Base-by-base conservation (phyloP, 2,888 invertebrate genomes). In the Prosopocoilus inquinatus region DNA sequence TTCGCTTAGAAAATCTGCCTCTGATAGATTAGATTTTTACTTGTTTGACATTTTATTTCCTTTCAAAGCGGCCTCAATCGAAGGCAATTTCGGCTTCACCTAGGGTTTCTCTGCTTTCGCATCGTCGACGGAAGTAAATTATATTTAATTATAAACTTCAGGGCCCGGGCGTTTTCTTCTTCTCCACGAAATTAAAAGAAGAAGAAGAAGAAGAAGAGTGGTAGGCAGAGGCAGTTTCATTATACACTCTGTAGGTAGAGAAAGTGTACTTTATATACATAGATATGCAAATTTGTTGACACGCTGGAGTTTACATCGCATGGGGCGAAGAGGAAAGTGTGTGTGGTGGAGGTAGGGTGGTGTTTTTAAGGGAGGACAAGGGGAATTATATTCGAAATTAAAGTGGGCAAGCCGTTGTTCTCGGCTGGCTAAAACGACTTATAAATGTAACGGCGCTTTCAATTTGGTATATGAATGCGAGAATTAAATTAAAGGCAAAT, bases 401-500 rank as follows among this genome's bases (percentile, higher is more conserved):
- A 62, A 64, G 60, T 58, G 60, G 61, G 60, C n/a, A n/a, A n/a
- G n/a, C 63, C 63, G 63, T 64, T 64, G 60, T 57, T 47, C 47
- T 35, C 13, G 5, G 20, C 20, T n/a, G n/a, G 15, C 47, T 13
- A 33, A 43, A 43, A 12, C 64, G 63, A 67, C 66, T 65, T 66
- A 66, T 65, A 67, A 68, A 67, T 60, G 64, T 68, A 65, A 67
- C 65, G 61, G 60, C 61, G 62, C 65, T 66, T 70, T 68, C 67
- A 70, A 70, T 69, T 70, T 67, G 65, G 65, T 67, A 67, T 66
- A 62, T 61, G 64, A 67, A 66, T 66, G 63, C 63, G 65, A 61
- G 61, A 68, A 72, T 70, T 70, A 71, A 71, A 69, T 71, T 68
- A 70, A 68, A 66, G 60, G 66, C 66, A 70, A 65, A 67, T 67